Percentiles rank a stretch among this genome's conserved stretches.
Conservation (phyloP, 2,888 invertebrate species). For the Hemithea aestivaria region DNA sequence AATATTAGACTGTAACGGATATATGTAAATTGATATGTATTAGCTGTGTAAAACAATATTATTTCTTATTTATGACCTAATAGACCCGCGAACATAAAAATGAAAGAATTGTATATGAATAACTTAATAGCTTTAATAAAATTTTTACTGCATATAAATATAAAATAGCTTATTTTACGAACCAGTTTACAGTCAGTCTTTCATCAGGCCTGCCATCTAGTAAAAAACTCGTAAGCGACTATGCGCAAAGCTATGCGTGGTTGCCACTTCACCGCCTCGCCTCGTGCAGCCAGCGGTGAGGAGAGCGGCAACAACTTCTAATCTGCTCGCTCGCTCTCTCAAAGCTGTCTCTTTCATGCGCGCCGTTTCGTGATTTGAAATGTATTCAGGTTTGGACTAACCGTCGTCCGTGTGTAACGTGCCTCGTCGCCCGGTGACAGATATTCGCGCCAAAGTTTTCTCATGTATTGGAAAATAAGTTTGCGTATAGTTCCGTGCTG, state of each 20-base stretch:
- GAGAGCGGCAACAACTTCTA: constrained; percentile 15
- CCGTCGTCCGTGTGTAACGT: constrained; percentile 59
- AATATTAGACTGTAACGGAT: no score
- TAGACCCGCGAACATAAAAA: no score
- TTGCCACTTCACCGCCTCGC: constrained; percentile 36
- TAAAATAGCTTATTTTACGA: constrained; percentile 2
- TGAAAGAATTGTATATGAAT: no score
- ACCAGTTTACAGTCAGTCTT: constrained; percentile 8
- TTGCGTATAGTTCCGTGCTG: constrained; percentile 41
- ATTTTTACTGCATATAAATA: no score
- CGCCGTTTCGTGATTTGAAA: constrained; percentile 48
- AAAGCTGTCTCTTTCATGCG: constrained; percentile 43
- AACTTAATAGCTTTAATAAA: no score
- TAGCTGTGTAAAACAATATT: no score
- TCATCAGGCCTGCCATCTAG: constrained; percentile 43
- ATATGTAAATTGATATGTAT: no score
- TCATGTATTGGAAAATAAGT: constrained; percentile 50
- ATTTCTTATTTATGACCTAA: no score
- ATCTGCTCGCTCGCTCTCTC: constrained; percentile 21
- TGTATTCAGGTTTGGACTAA: constrained; percentile 61
- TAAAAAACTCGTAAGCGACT: constrained; percentile 43
- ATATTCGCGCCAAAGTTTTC: constrained; percentile 62
- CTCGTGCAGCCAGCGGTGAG: constrained; percentile 1
- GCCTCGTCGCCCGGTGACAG: constrained; percentile 36
- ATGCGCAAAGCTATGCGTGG: constrained; percentile 27